Base-by-base conservation (phyloP, 2,113 vertebrate genomes). In the Psittacus erithacus region DNA sequence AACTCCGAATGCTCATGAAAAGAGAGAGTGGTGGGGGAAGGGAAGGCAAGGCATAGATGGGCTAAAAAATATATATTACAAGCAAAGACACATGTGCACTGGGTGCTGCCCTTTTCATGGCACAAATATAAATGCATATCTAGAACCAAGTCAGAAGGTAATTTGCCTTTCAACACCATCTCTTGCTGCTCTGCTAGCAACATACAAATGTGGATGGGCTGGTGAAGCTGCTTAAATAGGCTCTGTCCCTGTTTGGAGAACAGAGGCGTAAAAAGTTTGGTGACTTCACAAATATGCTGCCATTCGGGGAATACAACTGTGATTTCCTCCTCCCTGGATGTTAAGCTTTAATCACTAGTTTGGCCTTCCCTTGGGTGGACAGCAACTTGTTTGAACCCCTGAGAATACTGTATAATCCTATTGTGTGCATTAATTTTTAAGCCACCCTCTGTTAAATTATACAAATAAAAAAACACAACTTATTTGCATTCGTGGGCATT, bases 381-480 rank as follows among this genome's bases (percentile, higher is more conserved):
- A 82, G 88, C 41, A 77, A 82, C 88, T 95, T 6, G 67, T 82
- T 76, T 96, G 96, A 96, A 96, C n/a, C 77, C 81, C 92, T 95
- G 91, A 94, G 91, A 96, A 96, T 94, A 95, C 59, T 35, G 91
- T 85, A 94, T 95, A 94, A 96, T 96, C 81, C 84, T 31, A 95
- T 96, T 96, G 95, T 96, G 65, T 9, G 67, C 86, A 94, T 95
- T 91, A 86, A 96, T 96, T 87, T 84, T 91, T 83, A 27, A 95
- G 83, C 92, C 91, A 96, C 89, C 87, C 90, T 97, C 91, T 91
- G 52, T 49, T 53, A 80, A 87, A 95, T 96, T 93, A 95, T 92
- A 86, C 91, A 93, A 93, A 91, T 93, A 57, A 85, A 89, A 89
- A 91, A 93, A 49, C 85, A 93, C 92, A 77, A 10, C 59, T 29